Evolutionary conservation across 92 coral and sea anemone genomes (phyloP).

Genomic region (Montipora capitata): DNA sequence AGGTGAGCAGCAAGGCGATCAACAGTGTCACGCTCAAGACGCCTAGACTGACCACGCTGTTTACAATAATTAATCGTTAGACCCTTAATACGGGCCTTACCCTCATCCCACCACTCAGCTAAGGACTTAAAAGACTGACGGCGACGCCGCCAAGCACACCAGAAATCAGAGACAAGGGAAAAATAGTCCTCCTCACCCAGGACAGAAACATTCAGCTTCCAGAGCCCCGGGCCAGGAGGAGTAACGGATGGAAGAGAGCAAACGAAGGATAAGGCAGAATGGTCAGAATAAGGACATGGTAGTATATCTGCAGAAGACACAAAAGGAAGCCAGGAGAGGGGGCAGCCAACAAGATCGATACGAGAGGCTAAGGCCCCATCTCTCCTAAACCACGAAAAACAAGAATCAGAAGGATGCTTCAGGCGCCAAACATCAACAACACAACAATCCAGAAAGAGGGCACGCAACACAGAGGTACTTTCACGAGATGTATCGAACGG

Average conservation of each 20-base stretch:
- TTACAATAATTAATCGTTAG: not conserved
- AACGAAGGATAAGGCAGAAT: not conserved
- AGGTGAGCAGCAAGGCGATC: not conserved
- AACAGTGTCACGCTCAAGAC: not conserved
- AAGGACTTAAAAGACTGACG: not conserved
- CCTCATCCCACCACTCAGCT: constrained; percentile 40
- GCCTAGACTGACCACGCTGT: too few species aligned
- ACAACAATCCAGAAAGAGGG: not conserved
- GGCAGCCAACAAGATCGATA: constrained; percentile 14
- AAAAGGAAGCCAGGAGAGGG: not conserved
- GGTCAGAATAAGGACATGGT: constrained; percentile 34
- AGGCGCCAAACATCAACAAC: constrained; percentile 20
- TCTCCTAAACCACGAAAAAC: constrained; percentile 16
- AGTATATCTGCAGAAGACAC: not conserved
- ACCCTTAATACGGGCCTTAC: constrained; percentile 11
- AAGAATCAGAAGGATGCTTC: not conserved
- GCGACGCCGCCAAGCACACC: not conserved
- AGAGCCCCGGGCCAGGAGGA: constrained; percentile 14
- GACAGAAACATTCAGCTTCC: constrained; percentile 14
- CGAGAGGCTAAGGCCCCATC: not conserved
- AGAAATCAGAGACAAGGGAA: not conserved
- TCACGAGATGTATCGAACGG: not conserved
- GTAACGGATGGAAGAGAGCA: not conserved
- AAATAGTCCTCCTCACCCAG: not conserved
- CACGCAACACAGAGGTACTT: not conserved